These are phyloP conservation scores for Piprites chloris DNA, from an alignment of 2,113 vertebrate genomes.

Conservation along the genomic window DNA sequence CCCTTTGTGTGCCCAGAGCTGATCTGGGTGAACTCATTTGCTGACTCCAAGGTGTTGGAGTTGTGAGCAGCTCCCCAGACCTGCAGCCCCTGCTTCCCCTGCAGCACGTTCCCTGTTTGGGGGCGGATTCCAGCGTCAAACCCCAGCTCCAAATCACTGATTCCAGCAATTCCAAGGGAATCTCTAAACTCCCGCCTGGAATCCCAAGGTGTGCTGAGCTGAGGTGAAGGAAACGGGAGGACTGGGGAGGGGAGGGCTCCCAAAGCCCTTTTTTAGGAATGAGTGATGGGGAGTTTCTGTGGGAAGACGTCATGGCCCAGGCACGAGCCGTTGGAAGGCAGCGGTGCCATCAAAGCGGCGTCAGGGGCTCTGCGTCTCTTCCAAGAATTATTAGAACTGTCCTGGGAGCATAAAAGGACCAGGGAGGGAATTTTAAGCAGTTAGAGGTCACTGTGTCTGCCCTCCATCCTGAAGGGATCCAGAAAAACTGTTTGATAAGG, in stretches of 20 bases:
- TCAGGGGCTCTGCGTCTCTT: not conserved
- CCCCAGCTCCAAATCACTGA: not conserved
- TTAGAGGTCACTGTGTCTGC: not conserved
- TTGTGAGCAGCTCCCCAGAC: not conserved
- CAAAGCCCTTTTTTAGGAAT: not conserved
- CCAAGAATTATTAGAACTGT: not conserved
- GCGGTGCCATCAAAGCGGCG: not conserved
- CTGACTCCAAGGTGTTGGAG: not conserved
- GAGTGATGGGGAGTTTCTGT: not conserved
- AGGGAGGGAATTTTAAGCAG: not conserved
- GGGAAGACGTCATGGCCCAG: not conserved
- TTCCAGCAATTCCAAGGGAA: not conserved
- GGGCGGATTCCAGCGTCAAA: not conserved
- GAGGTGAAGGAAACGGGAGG: not conserved
- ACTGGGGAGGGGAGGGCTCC: not conserved
- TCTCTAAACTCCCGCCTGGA: not conserved
- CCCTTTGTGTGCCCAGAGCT: not conserved
- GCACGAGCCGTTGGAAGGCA: not conserved
- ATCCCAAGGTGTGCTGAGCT: not conserved
- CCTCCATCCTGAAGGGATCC: not conserved
- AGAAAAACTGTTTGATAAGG: not conserved
- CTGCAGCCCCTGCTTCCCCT: not conserved
- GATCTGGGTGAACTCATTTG: constrained; percentile 7
- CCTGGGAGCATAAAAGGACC: not conserved
- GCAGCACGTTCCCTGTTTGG: not conserved